These are phyloP conservation scores for Meda fulgida DNA, from an alignment of 2,797 vertebrate species.

Conservation along the genomic window DNA sequence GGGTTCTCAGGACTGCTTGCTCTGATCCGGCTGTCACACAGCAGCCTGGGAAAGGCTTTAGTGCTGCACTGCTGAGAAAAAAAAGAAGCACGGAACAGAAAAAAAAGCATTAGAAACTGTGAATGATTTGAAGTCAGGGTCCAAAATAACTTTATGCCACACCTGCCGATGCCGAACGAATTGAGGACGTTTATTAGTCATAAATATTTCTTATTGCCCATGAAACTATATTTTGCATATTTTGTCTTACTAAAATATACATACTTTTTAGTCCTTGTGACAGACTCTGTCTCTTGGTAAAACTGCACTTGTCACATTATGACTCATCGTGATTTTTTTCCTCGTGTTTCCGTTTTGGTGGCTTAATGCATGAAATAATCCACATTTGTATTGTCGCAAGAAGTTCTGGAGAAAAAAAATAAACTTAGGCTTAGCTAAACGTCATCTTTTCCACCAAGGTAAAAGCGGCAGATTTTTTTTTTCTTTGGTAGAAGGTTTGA, in stretches of 20 bases:
- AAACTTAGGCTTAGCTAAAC: background rate
- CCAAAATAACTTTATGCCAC: conserved; percentile 8
- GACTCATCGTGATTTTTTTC: background rate
- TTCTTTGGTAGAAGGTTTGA: background rate
- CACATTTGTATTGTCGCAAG: background rate
- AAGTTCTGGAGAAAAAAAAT: background rate
- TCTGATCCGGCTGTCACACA: conserved; percentile 53
- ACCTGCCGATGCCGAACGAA: background rate
- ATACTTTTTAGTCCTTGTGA: background rate
- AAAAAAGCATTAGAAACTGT: conserved; percentile 25
- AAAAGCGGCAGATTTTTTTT: background rate
- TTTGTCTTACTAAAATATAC: background rate
- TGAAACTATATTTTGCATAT: background rate
- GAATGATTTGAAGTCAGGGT: conserved; percentile 44
- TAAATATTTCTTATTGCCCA: background rate
- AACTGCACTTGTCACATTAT: background rate
- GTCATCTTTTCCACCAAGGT: background rate
- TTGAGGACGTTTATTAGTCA: background rate
- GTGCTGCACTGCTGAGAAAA: conserved; percentile 32
- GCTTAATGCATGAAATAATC: background rate
- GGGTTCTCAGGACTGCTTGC: conserved; percentile 41
- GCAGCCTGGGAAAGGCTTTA: conserved; percentile 41
- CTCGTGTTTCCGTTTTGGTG: background rate
- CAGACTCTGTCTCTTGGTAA: background rate
- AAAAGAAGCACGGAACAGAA: conserved; percentile 6